Evolutionary conservation across 1,140 invertebrate genomes (phyloP).

Genomic region (Apis laboriosa): DNA sequence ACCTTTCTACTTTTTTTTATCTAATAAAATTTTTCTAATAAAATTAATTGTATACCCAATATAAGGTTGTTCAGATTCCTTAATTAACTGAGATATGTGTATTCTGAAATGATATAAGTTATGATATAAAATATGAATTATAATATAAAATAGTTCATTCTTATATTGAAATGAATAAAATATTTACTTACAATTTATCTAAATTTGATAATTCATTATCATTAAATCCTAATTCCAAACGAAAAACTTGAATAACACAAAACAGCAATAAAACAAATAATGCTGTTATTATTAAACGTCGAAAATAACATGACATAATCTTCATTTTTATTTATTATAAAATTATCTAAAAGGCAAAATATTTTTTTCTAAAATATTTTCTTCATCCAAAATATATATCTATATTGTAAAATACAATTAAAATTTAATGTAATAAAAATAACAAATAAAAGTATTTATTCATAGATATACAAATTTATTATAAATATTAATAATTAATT

Average conservation of each 20-base stretch:
- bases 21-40: slow-evolving; percentile 6
- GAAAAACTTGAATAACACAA: slow-evolving; percentile 70
- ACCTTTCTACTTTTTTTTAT: background rate
- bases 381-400: background rate
- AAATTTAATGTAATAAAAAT: background rate
- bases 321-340: slow-evolving; percentile 65
- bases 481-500: background rate
- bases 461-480: background rate
- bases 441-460: background rate
- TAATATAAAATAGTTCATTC: slow-evolving; percentile 15
- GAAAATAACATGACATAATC: slow-evolving; percentile 68
- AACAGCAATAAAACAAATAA: slow-evolving; percentile 66
- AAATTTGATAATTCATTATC: slow-evolving; percentile 68
- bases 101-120: slow-evolving; percentile 60
- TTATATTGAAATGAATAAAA: slow-evolving; percentile 2
- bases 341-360: slow-evolving; percentile 34
- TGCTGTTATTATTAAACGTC: slow-evolving; percentile 63
- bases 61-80: slow-evolving; percentile 63
- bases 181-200: slow-evolving; percentile 74
- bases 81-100: slow-evolving; percentile 71
- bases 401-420: background rate
- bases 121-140: slow-evolving; percentile 11
- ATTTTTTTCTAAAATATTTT: background rate
- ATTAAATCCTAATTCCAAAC: slow-evolving; percentile 62
- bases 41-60: slow-evolving; percentile 50